These are phyloP conservation scores for Pantherophis alleghaniensis DNA, from an alignment of 2,797 vertebrate genomes.

Conservation along the genomic window DNA sequence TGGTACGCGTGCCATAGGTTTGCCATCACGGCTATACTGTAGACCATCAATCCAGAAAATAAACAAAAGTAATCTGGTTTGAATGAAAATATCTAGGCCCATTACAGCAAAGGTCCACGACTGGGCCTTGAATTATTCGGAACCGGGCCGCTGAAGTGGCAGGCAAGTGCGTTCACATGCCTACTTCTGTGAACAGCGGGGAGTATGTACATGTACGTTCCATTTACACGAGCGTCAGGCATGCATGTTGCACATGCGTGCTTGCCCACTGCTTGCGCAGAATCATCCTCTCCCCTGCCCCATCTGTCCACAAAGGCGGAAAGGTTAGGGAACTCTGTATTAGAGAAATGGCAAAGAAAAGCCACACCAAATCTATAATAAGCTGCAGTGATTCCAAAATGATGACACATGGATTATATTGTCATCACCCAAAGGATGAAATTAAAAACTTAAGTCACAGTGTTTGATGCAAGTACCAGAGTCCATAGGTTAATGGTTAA, in stretches of 20 bases:
- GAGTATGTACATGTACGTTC: background rate
- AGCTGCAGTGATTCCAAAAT: background rate
- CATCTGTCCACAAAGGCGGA: rapidly evolving
- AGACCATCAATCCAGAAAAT: background rate
- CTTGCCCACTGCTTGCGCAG: background rate
- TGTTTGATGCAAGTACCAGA: background rate
- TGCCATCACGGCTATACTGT: too few relatives aligned
- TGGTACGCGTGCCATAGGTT: too few relatives aligned
- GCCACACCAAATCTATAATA: background rate
- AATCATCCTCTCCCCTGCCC: background rate
- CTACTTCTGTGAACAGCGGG: background rate
- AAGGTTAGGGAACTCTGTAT: background rate
- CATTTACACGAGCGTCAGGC: too few relatives aligned
- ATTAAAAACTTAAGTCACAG: background rate
- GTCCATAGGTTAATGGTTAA: background rate
- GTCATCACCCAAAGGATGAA: background rate
- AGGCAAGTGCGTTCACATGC: background rate
- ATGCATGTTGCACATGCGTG: background rate
- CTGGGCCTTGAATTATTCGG: background rate
- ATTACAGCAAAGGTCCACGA: background rate
- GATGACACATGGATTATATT: background rate
- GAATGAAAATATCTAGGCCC: background rate
- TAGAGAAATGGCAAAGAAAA: background rate
- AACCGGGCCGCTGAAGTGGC: background rate
- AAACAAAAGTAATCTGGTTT: background rate